phyloP scores from a whole-genome alignment of 2,113 vertebrate species.

The Todiramphus chloris region DNA sequence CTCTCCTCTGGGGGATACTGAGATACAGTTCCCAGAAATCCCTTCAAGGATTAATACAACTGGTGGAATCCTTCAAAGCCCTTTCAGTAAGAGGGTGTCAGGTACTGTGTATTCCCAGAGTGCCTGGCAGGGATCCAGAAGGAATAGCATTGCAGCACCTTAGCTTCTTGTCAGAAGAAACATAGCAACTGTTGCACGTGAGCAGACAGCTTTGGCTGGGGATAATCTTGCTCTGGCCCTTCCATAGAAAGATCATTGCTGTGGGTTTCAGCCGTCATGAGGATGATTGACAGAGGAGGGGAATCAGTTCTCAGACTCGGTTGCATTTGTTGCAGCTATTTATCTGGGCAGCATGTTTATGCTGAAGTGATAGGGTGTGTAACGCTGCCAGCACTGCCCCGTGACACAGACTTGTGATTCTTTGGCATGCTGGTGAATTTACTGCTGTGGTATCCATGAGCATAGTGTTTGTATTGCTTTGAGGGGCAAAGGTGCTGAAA shows the following conservation, averaged over 20 bases:
- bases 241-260: neutral
- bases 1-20: neutral
- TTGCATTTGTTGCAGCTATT: neutral
- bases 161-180: neutral
- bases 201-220: neutral
- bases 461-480: neutral
- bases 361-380: neutral
- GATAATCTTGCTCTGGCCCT: neutral
- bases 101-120: neutral
- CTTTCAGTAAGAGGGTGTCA: neutral
- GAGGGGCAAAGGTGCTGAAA: neutral
- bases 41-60: neutral
- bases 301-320: neutral
- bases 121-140: neutral
- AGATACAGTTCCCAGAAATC: neutral
- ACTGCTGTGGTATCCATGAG: neutral
- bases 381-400: neutral
- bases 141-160: neutral
- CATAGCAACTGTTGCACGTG: fast-evolving
- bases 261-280: neutral
- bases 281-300: neutral
- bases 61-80: neutral
- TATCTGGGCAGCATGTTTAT: neutral
- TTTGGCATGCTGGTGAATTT: neutral
- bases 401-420: neutral